Percentiles rank a stretch among this genome's conserved stretches.
Conservation (phyloP, 2,113 vertebrate species). For the Gymnorhina tibicen region DNA sequence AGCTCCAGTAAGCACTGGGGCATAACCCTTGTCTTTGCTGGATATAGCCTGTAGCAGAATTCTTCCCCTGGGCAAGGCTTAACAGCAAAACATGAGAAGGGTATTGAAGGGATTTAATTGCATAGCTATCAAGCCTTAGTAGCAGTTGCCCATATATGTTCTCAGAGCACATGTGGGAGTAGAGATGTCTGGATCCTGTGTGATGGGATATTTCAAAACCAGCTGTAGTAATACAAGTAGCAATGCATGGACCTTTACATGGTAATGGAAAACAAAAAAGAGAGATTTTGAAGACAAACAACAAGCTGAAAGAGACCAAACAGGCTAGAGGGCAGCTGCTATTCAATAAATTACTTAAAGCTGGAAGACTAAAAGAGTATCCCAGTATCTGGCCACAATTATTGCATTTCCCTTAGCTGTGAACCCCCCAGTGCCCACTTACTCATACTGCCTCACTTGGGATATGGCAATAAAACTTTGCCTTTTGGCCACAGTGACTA, state of each 20-base stretch:
- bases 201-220: not conserved
- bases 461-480: not conserved
- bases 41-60: not conserved
- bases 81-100: slow-evolving; percentile 1
- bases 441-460: not conserved
- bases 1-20: not conserved
- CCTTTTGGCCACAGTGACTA: not conserved
- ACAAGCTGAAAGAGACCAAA: not conserved
- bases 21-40: not conserved
- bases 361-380: not conserved
- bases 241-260: not conserved
- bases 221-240: not conserved
- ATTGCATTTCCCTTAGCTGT: not conserved
- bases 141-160: not conserved
- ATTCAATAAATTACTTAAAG: not conserved
- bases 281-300: not conserved
- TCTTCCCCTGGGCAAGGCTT: not conserved
- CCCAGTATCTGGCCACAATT: not conserved
- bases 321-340: not conserved
- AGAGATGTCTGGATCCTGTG: not conserved
- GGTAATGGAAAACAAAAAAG: not conserved
- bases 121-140: not conserved
- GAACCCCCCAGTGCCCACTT: not conserved
- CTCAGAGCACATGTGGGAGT: not conserved
- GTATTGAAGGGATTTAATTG: not conserved